Conservation (phyloP, 2,888 invertebrate genomes). For the Hoplodrina ambigua region DNA sequence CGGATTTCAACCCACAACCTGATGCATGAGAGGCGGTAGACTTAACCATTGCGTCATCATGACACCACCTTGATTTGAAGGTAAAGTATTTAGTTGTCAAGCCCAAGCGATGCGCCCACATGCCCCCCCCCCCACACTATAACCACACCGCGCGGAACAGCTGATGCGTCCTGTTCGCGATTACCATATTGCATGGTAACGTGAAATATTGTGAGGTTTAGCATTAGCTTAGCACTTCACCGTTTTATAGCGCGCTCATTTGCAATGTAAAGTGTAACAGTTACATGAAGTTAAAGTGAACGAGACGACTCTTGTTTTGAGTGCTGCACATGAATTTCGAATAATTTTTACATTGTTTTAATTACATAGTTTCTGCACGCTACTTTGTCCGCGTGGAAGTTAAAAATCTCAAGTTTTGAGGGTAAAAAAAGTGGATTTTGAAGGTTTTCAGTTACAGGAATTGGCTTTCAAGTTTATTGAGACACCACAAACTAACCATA, state of each 20-base stretch:
- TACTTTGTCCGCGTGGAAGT: no score
- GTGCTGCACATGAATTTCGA: not conserved
- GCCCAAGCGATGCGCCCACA: not conserved
- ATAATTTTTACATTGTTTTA: no score
- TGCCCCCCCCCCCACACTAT: not conserved
- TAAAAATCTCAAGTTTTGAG: no score
- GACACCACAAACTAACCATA: no score
- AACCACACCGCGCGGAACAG: slow-evolving; percentile 9
- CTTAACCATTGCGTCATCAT: no score
- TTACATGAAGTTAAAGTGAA: not conserved
- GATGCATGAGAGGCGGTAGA: no score
- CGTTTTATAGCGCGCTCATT: not conserved
- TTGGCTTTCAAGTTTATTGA: no score
- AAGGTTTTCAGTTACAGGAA: no score
- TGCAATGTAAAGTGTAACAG: not conserved
- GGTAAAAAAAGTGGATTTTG: no score
- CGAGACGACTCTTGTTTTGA: not conserved
- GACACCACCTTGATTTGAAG: no score
- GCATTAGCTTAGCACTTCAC: not conserved
- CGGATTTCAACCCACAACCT: no score
- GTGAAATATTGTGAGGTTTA: slow-evolving; percentile 16
- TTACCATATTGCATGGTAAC: slow-evolving; percentile 36
- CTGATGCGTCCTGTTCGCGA: slow-evolving; percentile 34
- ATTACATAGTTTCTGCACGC: no score
- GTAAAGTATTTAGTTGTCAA: not conserved